Evolutionary conservation across 1,140 invertebrate species (phyloP).

Genomic region (Trissolcus basalis): DNA sequence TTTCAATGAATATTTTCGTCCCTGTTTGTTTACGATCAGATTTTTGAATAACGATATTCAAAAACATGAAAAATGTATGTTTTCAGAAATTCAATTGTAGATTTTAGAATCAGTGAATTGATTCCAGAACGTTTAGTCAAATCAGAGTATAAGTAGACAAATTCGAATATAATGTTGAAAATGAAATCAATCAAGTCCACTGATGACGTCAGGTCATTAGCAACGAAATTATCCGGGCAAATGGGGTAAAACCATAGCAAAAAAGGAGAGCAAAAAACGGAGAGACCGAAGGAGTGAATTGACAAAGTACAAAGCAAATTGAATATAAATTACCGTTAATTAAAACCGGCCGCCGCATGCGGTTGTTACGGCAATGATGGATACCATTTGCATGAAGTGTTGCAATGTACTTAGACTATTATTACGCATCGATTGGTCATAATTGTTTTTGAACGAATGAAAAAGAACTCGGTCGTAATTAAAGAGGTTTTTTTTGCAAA

Average conservation of each 20-base stretch:
- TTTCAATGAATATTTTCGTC: too few species aligned
- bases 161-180: not conserved
- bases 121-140: too few species aligned
- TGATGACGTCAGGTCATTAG: slow-evolving; percentile 13
- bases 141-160: too few species aligned
- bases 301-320: slow-evolving; percentile 23
- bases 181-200: slow-evolving; percentile 15
- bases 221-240: slow-evolving; percentile 23
- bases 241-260: not conserved
- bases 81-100: too few species aligned
- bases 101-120: too few species aligned
- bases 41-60: too few species aligned
- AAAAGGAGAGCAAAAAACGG: not conserved
- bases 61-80: too few species aligned
- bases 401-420: slow-evolving; percentile 16
- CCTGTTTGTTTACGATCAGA: too few species aligned
- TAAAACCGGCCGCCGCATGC: slow-evolving; percentile 6
- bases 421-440: slow-evolving; percentile 13
- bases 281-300: slow-evolving; percentile 12
- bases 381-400: slow-evolving; percentile 10
- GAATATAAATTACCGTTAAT: slow-evolving; percentile 39
- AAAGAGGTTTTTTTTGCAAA: too few species aligned
- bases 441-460: slow-evolving; percentile 1
- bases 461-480: too few species aligned
- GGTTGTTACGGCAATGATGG: slow-evolving; percentile 36